A percentile compares a stretch with the other conserved stretches of the same genome.
phyloP scores from a whole-genome alignment of 1,140 invertebrate species.

The Dendroctonus valens region DNA sequence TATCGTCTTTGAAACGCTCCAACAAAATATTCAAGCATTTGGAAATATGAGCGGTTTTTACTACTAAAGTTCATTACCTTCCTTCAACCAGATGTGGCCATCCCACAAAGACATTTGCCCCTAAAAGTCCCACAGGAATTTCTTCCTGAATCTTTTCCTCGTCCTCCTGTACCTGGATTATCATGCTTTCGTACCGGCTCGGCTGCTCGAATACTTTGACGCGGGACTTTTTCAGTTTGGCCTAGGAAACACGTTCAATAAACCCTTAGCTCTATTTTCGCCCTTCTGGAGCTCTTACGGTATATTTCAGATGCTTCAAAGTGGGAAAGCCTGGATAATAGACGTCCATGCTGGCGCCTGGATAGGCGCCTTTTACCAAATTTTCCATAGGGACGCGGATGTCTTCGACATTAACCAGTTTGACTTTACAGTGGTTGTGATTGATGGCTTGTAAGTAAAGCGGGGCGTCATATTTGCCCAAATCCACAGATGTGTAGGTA shows the following conservation, averaged over 20 bases:
- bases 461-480: conserved; percentile 59
- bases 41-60: neutral
- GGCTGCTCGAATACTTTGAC: conserved; percentile 86
- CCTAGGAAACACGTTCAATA: conserved; percentile 50
- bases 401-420: conserved; percentile 57
- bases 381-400: conserved; percentile 60
- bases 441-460: conserved; percentile 66
- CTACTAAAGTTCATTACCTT: conserved; percentile 49
- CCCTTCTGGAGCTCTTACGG: conserved; percentile 51
- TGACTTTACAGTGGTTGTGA: conserved; percentile 59
- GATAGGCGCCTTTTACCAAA: conserved; percentile 73
- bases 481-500: conserved; percentile 60
- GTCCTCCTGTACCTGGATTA: conserved; percentile 62
- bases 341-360: conserved; percentile 66
- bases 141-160: conserved; percentile 46
- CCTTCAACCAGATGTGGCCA: conserved; percentile 89
- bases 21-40: too few relatives aligned
- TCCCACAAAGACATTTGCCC: conserved; percentile 71
- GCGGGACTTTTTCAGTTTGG: conserved; percentile 64
- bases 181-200: conserved; percentile 79
- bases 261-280: neutral
- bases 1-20: too few relatives aligned
- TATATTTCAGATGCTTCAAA: conserved; percentile 78
- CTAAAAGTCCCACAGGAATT: conserved; percentile 63
- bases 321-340: conserved; percentile 91